phyloP scores from a whole-genome alignment of 2,113 vertebrate genomes.

The Myrmecobius fasciatus region DNA sequence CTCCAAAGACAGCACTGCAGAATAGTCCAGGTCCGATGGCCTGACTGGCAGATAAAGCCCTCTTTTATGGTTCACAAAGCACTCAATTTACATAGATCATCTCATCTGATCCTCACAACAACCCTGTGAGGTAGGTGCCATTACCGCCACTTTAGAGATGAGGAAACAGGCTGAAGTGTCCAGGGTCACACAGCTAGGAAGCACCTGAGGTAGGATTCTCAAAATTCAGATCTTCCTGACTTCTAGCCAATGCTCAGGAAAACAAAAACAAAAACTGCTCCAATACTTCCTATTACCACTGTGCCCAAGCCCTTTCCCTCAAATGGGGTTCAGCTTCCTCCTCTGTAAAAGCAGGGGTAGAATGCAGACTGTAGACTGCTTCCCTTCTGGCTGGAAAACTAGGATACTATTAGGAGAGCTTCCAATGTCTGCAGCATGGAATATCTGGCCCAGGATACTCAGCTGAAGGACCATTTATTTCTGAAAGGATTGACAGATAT shows the following conservation, averaged over 20 bases:
- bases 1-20: not conserved
- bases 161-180: not conserved
- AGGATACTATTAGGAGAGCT: not conserved
- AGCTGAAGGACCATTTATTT: fast-evolving
- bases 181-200: not conserved
- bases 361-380: not conserved
- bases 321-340: not conserved
- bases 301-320: not conserved
- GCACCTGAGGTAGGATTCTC: not conserved
- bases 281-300: not conserved
- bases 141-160: not conserved
- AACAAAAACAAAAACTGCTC: too few relatives aligned
- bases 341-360: not conserved
- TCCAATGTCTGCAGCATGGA: not conserved
- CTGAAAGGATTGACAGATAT: not conserved
- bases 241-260: not conserved
- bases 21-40: not conserved
- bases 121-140: not conserved
- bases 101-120: not conserved
- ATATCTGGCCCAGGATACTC: not conserved
- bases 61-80: not conserved
- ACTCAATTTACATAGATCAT: not conserved
- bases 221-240: not conserved
- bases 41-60: not conserved
- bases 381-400: not conserved